These are phyloP conservation scores for Callyntrura sp. DNA, from an alignment of 2,888 invertebrate species.

Conservation along the genomic window DNA sequence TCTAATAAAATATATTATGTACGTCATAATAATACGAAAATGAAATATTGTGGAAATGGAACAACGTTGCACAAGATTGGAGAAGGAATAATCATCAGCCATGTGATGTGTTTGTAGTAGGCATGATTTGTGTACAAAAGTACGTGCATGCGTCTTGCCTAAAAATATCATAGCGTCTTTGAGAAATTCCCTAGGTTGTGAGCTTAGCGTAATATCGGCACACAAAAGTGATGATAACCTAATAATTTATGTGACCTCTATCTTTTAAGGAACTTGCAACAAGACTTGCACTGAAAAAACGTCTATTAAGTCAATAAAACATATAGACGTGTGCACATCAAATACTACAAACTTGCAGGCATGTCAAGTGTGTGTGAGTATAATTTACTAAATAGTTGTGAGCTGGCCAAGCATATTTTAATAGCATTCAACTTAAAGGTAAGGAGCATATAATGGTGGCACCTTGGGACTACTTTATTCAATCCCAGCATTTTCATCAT, in stretches of 20 bases:
- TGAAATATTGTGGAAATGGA: conserved; percentile 14
- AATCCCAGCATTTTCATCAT: neutral
- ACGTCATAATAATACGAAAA: conserved; percentile 9
- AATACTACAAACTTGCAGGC: neutral
- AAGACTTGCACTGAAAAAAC: conserved; percentile 53
- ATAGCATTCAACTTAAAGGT: neutral
- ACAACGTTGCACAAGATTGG: conserved; percentile 46
- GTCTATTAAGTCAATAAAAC: conserved; percentile 7
- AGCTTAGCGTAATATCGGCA: conserved; percentile 25
- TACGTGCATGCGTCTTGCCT: neutral
- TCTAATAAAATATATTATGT: neutral
- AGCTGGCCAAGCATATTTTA: neutral
- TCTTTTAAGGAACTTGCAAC: conserved; percentile 71
- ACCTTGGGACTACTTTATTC: neutral
- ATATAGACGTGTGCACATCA: neutral
- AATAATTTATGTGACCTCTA: conserved; percentile 73
- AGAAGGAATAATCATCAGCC: neutral
- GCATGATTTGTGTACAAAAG: neutral
- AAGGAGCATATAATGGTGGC: neutral
- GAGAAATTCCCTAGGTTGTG: conserved; percentile 52
- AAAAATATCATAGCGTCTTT: conserved; percentile 33
- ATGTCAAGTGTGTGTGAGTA: conserved; percentile 5
- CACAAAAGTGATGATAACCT: conserved; percentile 39
- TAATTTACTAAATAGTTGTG: neutral
- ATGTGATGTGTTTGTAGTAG: neutral